Evolutionary conservation across 1,140 invertebrate genomes (phyloP).

Genomic region (Pseudomyrmex flavicornis): DNA sequence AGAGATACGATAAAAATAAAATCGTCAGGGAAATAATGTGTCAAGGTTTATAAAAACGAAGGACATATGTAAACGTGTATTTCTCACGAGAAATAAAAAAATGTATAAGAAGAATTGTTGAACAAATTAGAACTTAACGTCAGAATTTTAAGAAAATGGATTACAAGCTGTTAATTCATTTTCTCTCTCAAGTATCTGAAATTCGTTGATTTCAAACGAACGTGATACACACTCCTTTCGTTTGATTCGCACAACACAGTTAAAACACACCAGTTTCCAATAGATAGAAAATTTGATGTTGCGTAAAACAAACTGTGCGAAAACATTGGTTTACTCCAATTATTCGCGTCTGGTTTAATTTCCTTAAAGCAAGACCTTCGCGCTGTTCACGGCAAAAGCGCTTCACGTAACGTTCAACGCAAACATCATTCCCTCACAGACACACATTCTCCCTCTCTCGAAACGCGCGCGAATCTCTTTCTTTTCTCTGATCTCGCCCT

Average conservation of each 20-base stretch:
- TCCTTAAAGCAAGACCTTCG: conserved; percentile 31
- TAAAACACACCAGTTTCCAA: conserved; percentile 24
- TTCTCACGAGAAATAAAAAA: no score
- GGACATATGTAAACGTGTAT: no score
- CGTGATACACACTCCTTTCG: no score
- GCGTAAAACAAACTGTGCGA: conserved; percentile 28
- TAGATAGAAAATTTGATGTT: not conserved
- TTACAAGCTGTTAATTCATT: not conserved
- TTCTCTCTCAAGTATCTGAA: no score
- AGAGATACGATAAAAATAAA: no score
- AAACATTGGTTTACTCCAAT: conserved; percentile 37
- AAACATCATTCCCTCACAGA: not conserved
- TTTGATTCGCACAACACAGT: not conserved
- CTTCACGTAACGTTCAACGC: conserved; percentile 19
- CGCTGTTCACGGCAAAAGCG: not conserved
- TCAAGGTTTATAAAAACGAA: no score
- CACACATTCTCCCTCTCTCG: not conserved
- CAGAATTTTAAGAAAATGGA: not conserved
- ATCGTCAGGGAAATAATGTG: no score
- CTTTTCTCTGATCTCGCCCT: conserved; percentile 42
- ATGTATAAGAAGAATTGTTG: no score
- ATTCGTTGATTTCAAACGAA: no score
- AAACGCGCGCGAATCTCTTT: not conserved
- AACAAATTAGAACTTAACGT: no score
- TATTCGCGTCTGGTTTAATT: conserved; percentile 47